Evolutionary conservation across 2,888 invertebrate species (phyloP).

Genomic region (Drosophila parthenogenetica): DNA sequence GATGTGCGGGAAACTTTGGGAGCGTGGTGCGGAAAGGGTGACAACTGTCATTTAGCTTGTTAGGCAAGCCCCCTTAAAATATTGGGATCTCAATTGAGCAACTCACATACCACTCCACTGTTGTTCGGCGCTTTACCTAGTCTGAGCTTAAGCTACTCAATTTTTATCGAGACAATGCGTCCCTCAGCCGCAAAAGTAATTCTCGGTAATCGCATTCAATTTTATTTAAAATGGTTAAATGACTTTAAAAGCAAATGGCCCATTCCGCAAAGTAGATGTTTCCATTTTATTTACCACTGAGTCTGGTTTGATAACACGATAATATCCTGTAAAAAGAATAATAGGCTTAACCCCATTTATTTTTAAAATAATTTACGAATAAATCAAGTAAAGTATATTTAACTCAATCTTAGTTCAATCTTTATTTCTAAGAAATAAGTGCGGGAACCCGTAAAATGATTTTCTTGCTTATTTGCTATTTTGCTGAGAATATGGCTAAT

Average conservation of each 20-base stretch:
- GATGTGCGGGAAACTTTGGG: not conserved
- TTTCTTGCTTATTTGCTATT: slow-evolving; percentile 67
- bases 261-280: slow-evolving; percentile 42
- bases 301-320: not conserved
- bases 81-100: slow-evolving; percentile 41
- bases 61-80: slow-evolving; percentile 33
- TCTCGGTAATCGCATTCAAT: slow-evolving; percentile 77
- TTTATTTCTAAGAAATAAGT: no score
- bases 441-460: slow-evolving; percentile 42
- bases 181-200: slow-evolving; percentile 67
- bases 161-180: slow-evolving; percentile 67
- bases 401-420: no score
- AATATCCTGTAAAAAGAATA: not conserved
- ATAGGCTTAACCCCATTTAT: not conserved
- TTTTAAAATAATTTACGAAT: not conserved
- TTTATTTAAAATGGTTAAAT: slow-evolving; percentile 80
- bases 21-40: slow-evolving; percentile 17
- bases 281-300: not conserved
- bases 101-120: slow-evolving; percentile 43
- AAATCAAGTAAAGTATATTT: not conserved
- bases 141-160: slow-evolving; percentile 42
- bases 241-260: slow-evolving; percentile 49
- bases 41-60: slow-evolving; percentile 55
- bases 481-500: slow-evolving; percentile 48
- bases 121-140: slow-evolving; percentile 38